A percentile compares a stretch with the other conserved stretches of the same genome.
Conservation (phyloP, 35 echinoderm and acorn worm genomes). For the Chiridota heheva region DNA sequence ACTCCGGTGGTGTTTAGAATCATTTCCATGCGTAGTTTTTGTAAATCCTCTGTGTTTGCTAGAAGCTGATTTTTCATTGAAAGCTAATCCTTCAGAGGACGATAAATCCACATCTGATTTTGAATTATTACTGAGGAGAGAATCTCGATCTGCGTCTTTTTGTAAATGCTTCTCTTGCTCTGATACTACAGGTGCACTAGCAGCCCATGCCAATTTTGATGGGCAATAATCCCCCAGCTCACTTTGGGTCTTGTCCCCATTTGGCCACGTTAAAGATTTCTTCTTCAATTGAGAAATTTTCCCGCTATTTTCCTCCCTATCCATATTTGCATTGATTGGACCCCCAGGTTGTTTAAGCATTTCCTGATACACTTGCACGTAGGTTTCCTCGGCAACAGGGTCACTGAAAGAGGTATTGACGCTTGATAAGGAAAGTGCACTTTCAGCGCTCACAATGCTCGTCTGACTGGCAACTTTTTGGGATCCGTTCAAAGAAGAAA, state of each 20-base stretch:
- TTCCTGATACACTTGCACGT: conserved; percentile 44
- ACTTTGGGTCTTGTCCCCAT: conserved; percentile 48
- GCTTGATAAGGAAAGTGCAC: conserved; percentile 56
- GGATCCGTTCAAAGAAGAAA: conserved; percentile 32
- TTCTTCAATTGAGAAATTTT: conserved; percentile 51
- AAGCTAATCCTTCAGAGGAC: too few relatives aligned
- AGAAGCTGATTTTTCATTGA: too few relatives aligned
- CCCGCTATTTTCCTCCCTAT: conserved; percentile 25
- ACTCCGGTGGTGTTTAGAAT: conserved; percentile 39
- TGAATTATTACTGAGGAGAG: not conserved
- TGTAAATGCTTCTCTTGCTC: conserved; percentile 4
- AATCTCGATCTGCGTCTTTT: conserved; percentile 15
- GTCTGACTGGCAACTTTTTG: conserved; percentile 20
- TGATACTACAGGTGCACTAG: conserved; percentile 41
- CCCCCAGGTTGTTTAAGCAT: conserved; percentile 41
- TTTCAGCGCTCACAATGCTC: conserved; percentile 59
- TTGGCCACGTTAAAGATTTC: conserved; percentile 61
- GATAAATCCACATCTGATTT: too few relatives aligned
- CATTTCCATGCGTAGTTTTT: too few relatives aligned
- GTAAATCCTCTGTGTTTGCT: too few relatives aligned
- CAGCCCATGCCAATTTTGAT: conserved; percentile 21
- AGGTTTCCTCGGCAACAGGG: conserved; percentile 33
- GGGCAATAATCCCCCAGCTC: conserved; percentile 35
- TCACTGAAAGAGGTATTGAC: conserved; percentile 52
- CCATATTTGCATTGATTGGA: conserved; percentile 20